These are phyloP conservation scores for Macrophya annulata DNA, from an alignment of 2,888 invertebrate species.

Conservation along the genomic window DNA sequence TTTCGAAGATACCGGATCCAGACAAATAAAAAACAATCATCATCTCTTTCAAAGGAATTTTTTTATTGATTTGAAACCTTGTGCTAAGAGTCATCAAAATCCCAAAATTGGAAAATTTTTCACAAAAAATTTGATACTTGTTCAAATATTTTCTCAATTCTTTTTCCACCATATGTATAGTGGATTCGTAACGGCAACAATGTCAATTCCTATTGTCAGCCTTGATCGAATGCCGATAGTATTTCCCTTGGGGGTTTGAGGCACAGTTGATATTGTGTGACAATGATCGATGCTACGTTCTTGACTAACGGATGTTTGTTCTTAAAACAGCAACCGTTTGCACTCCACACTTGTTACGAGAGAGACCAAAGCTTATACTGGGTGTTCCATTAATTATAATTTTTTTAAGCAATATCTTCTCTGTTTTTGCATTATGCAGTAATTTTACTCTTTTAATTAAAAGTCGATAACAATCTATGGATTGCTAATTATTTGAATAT, in stretches of 20 bases:
- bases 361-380: neutral
- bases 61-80: too few species aligned
- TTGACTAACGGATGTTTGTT: constrained; percentile 9
- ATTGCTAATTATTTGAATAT: neutral
- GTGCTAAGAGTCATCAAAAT: too few species aligned
- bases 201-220: constrained; percentile 22
- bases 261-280: constrained; percentile 36
- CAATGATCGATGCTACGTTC: constrained; percentile 25
- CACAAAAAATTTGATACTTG: neutral
- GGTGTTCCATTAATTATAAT: neutral
- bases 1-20: neutral
- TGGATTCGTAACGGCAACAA: neutral
- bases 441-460: neutral
- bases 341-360: constrained; percentile 21
- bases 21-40: neutral
- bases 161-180: neutral
- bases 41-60: neutral
- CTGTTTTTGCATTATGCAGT: neutral
- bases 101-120: neutral
- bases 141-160: neutral
- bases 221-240: constrained; percentile 41
- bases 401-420: neutral
- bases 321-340: constrained; percentile 26
- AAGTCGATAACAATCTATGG: neutral
- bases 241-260: neutral